Base-by-base conservation (phyloP, 2,113 vertebrate genomes). In the Heliornis fulica region DNA sequence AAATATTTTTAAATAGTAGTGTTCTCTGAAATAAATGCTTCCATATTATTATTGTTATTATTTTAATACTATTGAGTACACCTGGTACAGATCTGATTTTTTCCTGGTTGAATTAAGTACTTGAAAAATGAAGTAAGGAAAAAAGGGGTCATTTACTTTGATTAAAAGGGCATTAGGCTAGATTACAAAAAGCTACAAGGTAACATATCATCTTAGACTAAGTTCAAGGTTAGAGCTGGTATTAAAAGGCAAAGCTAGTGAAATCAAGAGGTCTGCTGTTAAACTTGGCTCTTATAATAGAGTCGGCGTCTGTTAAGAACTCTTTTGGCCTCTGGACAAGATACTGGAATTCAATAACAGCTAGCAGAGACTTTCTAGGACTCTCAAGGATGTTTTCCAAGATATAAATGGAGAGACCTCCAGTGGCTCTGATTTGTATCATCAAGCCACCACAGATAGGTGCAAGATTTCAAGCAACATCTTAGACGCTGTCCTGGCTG, bases 271-370 rank as follows among this genome's bases (percentile, higher is more conserved):
- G 18, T 18, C 61, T 91, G 54, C 50, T 96, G 87, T 94, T 93
- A 83, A 96, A 93, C 76, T 94, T 95, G 79, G 85, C 90, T 77
- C 82, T 83, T 65, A 31, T 10, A 94, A 83, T 79, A 60, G 34
- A 43, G 54, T 90, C 87, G 3, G 82, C 84, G 96, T 94, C 70
- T 80, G 79, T 90, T 94, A 80, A 92, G 85, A 96, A 74, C 63
- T 90, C 83, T 92, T 56, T 94, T 95, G 87, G 94, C 93, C 87
- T 95, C 75, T 91, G 87, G 93, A 91, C 93, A 93, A 93, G 92
- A 90, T n/a, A 86, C 51, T 93, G 94, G 41, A 96, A 96, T 96
- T 95, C 94, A 96, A 81, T 94, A 93, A 94, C 60, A 83, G 63
- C 57, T 61, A 93, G 28, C 75, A 94, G 84, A 95, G 63, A 86